Base-by-base conservation (phyloP, 1,140 invertebrate genomes). In the Sitobion miscanthi region DNA sequence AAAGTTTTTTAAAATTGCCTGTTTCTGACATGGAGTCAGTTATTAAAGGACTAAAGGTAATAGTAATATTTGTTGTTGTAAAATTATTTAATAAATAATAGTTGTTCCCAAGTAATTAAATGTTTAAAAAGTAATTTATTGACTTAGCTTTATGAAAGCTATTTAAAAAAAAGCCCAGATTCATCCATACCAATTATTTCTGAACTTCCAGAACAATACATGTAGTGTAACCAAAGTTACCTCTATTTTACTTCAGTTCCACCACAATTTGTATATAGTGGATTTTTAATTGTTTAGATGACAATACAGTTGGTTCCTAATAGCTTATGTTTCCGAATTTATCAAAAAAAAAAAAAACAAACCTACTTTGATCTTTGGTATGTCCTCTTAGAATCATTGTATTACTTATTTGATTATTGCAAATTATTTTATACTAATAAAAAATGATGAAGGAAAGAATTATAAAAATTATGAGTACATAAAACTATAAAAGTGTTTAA, bases 1-100 rank as follows among this genome's bases (percentile, higher is more conserved):
- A 99, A 96, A 99, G 98, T 95, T 99, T 99, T 95, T 96, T 99
- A 21, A 99, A 99, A 95, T 96, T 99, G 42, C 97, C 95, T 94
- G 95, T 98, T 83, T 98, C 98, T 77, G 98, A 99, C 95, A 99
- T 99, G 97, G 96, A 97, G 92, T 98, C 99, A 95, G 97, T 99
- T 52, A 97, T 98, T 5, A 95, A 96, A 94, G 98, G 97, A 23
- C 95, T 99, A 94, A 97, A 97, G 96, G 98, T 99, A 95, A n/a
- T 30, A 11, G 4, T 11, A 69, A 69, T 54, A 90, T 23, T 38
- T 38, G 17, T 83, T 38, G 5, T 42, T 25, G 7, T 38, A 42
- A 8, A 83, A 23, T 38, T 23, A 35, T 38, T 38, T 23, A 25
- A 38, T 83, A 42, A 9, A 30, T 30, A 69, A 62, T 30, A 69